These are phyloP conservation scores for Phalacrocorax brasilianus DNA, from an alignment of 2,113 vertebrate species.

Conservation along the genomic window DNA sequence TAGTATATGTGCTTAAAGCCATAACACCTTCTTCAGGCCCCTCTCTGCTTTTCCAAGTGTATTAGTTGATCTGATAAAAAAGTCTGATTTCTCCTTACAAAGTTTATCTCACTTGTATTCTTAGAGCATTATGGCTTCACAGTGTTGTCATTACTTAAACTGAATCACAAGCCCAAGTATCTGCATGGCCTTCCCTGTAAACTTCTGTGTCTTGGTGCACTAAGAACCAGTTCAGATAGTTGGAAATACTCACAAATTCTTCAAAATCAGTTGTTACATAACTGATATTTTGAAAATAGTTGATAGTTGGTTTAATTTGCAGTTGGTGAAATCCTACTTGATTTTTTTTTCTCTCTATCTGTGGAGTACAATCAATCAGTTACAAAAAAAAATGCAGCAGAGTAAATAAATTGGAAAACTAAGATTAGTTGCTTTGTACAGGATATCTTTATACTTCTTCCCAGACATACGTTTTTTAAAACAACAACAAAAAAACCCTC, in stretches of 20 bases:
- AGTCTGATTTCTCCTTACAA: not conserved
- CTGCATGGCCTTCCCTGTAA: not conserved
- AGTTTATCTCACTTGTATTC: not conserved
- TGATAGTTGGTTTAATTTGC: constrained; percentile 41
- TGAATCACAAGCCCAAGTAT: not conserved
- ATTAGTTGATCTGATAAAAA: not conserved
- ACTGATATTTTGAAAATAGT: constrained; percentile 62
- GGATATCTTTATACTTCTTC: constrained; percentile 28
- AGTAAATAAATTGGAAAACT: not conserved
- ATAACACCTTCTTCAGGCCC: not conserved
- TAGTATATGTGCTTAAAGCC: not conserved
- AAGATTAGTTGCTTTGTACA: not conserved
- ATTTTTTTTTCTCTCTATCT: constrained; percentile 43
- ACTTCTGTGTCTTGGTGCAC: not conserved
- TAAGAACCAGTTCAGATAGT: constrained; percentile 16
- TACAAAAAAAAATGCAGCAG: not conserved
- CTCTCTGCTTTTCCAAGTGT: not conserved
- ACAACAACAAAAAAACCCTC: not conserved
- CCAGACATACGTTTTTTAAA: constrained; percentile 6
- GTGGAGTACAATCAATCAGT: constrained; percentile 14
- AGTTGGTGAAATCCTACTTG: constrained; percentile 38
- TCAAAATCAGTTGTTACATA: constrained; percentile 65
- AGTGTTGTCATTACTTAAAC: not conserved
- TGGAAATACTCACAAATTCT: constrained; percentile 58
- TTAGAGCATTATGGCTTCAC: not conserved